Base-by-base conservation (phyloP, 2,888 invertebrate species). In the Drosophila falleni region DNA sequence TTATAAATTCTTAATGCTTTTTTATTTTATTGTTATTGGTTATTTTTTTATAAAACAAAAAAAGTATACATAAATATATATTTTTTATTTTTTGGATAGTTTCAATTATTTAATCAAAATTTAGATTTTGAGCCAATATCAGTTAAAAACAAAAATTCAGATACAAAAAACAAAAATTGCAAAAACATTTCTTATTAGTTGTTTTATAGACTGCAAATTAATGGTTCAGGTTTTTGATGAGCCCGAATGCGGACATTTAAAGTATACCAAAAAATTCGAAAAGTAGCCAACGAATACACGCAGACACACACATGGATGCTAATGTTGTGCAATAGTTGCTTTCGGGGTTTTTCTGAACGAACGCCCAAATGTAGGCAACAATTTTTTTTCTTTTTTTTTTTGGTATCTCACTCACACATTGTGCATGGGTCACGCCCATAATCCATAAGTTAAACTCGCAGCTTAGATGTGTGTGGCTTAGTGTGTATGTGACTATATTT, bases 361-460 rank as follows among this genome's bases (percentile, higher is more conserved):
- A 72, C 80, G 82, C 87, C 60, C 63, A 82, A 82, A 85, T 78
- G 82, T 82, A 82, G 85, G 82, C 85, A 78, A 85, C 63, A 66
- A 54, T 69, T 80, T 80, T 80, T 70, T 63, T 13, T 54, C 1
- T 47, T 8, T 15, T 55, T 59, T 49, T 71, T 59, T 71, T 54
- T 50, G 29, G 47, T 67, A 61, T 70, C 61, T 67, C 50, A 69
- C 26, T 16, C 29, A 16, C 39, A 65, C 70, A 62, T 78, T 78
- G 70, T 62, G 50, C 71, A 63, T 68, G 67, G 80, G 76, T 78
- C 76, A 85, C 87, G 82, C 87, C 87, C 85, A 80, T 84, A 87
- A 87, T 87, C 84, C 87, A 82, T 87, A 87, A 85, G 84, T 87
- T 85, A 81, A 85, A 67, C 80, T 75, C 62, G 16, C 46, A 69